Percentiles rank a stretch among this genome's conserved stretches.
Evolutionary conservation across 2,888 invertebrate genomes (phyloP).

Genomic region (Odontothrips loti): DNA sequence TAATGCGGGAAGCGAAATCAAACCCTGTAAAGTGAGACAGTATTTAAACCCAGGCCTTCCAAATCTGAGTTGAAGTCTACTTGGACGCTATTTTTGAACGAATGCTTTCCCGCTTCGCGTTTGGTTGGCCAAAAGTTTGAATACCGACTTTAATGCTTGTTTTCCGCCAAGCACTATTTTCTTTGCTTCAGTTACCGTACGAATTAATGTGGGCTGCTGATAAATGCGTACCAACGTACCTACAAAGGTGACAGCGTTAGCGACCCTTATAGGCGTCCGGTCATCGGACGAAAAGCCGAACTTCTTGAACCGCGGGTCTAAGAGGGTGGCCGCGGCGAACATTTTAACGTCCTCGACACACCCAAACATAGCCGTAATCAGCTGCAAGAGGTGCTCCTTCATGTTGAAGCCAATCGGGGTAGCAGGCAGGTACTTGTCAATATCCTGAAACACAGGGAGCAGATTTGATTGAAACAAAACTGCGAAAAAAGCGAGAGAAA

Average conservation of each 20-base stretch:
- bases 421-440: background rate
- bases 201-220: too few species aligned
- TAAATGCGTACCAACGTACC: background rate
- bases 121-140: too few species aligned
- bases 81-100: too few species aligned
- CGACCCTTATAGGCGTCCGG: background rate
- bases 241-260: background rate
- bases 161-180: too few species aligned
- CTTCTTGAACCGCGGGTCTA: background rate
- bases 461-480: background rate
- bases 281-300: background rate
- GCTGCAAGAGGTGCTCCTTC: background rate
- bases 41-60: too few species aligned
- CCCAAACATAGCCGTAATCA: background rate
- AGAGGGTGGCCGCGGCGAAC: background rate
- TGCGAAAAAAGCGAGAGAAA: too few species aligned
- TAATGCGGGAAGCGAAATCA: too few species aligned
- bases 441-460: background rate
- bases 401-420: background rate
- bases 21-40: too few species aligned
- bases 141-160: too few species aligned
- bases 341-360: background rate
- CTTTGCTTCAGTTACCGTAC: too few species aligned
- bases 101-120: too few species aligned
- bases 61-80: too few species aligned